Evolutionary conservation across 2,888 invertebrate genomes (phyloP), one percentile per base, ranked within the genome.

Genomic region (Plebejus melissa): DNA sequence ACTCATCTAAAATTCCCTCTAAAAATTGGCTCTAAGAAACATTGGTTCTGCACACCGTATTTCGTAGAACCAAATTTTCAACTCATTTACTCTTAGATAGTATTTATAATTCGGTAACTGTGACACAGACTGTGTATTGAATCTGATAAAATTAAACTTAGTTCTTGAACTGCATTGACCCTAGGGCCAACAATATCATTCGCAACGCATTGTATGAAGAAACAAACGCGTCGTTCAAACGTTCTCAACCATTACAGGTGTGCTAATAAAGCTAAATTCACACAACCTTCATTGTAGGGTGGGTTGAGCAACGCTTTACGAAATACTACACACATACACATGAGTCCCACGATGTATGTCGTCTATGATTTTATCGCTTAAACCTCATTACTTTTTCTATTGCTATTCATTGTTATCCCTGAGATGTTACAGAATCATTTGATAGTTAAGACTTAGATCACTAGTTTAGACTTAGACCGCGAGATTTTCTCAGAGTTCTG

Each of bases 261-360:
- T 72, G 72, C 72, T 72, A 72, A 72, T 75, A 60, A 32, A 70
- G 60, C 72, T 72, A 72, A 75, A 75, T 75, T 75, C 77, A 76
- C 76, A 77, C 70, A 76, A 77, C 76, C 76, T 77, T 74, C 74
- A 74, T 77, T 77, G 77, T 77, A 75, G 77, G 76, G 74, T 74
- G 74, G 78, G 80, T 81, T 81, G 79, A 80, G 83, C 81, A 84
- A 83, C 82, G 81, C 82, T 78, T 87, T 87, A 80, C 85, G 81
- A 83, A 82, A 87, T 77, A 78, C 81, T 80, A 81, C 82, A 82
- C 80, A 81, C 79, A 77, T 80, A 81, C 82, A 82, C 80, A 81
- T 79, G 77, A 82, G 85, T 84, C 84, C 84, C 85, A 83, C 83
- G 84, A 85, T 80, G 54, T 81, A 82, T 82, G 41, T 71, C 71